These are phyloP conservation scores for Eulithis prunata DNA, from an alignment of 2,888 invertebrate species.

Conservation along the genomic window DNA sequence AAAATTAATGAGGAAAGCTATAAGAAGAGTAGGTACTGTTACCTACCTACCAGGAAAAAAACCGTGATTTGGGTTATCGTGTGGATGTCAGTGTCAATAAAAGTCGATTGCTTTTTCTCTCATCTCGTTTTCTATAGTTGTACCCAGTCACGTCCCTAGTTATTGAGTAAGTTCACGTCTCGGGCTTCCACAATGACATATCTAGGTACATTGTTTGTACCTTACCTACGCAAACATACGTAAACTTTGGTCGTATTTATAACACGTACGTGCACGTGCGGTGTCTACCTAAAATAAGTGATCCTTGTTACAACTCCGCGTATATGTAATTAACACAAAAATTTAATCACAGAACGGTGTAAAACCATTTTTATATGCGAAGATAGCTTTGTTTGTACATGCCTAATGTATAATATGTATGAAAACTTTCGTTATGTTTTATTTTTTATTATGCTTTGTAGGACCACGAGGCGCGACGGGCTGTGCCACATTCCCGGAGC, in stretches of 20 bases:
- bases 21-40: slow-evolving; percentile 5
- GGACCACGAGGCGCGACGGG: slow-evolving; percentile 34
- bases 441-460: slow-evolving; percentile 17
- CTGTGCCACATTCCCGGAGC: slow-evolving; percentile 5
- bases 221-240: slow-evolving; percentile 42
- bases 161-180: slow-evolving; percentile 43
- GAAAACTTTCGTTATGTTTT: slow-evolving; percentile 35
- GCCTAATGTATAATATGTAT: slow-evolving; percentile 43
- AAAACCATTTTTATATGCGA: slow-evolving; percentile 16
- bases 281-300: slow-evolving; percentile 35
- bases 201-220: slow-evolving; percentile 47
- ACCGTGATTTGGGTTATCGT: slow-evolving; percentile 34
- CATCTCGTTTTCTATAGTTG: slow-evolving; percentile 35
- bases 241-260: slow-evolving; percentile 48
- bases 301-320: slow-evolving; percentile 28
- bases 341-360: slow-evolving; percentile 7
- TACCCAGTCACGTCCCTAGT: slow-evolving; percentile 41
- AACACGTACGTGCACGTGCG: slow-evolving; percentile 33
- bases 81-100: slow-evolving; percentile 34
- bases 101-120: slow-evolving; percentile 40
- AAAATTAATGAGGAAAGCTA: slow-evolving; percentile 1
- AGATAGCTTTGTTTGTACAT: slow-evolving; percentile 33
- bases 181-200: slow-evolving; percentile 48
- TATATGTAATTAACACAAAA: slow-evolving; percentile 12
- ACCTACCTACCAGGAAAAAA: slow-evolving; percentile 20